Evolutionary conservation across 2,888 invertebrate genomes (phyloP).

Genomic region (Melanostoma mellinum): DNA sequence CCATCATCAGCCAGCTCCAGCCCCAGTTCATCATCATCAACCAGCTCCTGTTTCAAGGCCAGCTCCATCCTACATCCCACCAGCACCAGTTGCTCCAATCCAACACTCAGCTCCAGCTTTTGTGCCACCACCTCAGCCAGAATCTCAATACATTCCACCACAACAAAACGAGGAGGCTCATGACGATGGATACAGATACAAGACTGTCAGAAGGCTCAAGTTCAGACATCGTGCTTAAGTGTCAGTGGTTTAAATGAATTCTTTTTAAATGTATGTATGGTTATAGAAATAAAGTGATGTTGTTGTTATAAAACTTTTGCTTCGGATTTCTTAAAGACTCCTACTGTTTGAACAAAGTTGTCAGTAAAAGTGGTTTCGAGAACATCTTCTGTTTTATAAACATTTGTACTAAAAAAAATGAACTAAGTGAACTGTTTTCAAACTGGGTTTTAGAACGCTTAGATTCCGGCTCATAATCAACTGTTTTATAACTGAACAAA

Average conservation of each 20-base stretch:
- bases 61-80: slow-evolving; percentile 14
- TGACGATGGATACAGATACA: slow-evolving; percentile 62
- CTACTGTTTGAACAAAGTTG: neutral
- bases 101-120: slow-evolving; percentile 10
- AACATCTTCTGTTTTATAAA: no score
- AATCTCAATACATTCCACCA: slow-evolving; percentile 5
- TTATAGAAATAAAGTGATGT: slow-evolving; percentile 46
- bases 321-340: neutral
- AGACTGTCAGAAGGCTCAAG: slow-evolving; percentile 50
- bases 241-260: neutral
- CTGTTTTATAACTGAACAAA: no score
- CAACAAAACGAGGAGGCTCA: slow-evolving; percentile 6
- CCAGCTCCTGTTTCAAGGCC: slow-evolving; percentile 7
- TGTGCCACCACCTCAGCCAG: slow-evolving; percentile 5
- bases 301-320: neutral
- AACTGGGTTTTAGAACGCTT: no score
- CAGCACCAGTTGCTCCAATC: slow-evolving; percentile 12
- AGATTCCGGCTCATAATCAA: no score
- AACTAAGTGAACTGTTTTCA: no score
- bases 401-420: no score
- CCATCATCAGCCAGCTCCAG: slow-evolving; percentile 26
- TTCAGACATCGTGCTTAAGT: slow-evolving; percentile 50
- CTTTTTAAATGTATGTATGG: neutral
- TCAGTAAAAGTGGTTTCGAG: neutral
- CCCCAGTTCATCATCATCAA: slow-evolving; percentile 4